Conservation (phyloP, 2,797 vertebrate genomes). For the Lithobates sylvaticus region DNA sequence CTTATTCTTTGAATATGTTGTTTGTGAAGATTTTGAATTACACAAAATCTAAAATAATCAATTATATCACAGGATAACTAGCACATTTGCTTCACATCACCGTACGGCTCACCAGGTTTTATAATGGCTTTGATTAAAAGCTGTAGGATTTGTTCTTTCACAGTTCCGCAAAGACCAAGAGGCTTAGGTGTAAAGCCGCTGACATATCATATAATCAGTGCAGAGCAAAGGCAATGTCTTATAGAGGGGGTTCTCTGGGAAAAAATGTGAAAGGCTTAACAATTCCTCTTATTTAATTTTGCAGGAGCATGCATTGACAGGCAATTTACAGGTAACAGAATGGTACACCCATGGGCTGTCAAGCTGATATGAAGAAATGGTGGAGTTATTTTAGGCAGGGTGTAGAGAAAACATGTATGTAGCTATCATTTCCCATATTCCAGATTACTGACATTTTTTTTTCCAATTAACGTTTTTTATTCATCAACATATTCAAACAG, state of each 20-base stretch:
- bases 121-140: conserved; percentile 21
- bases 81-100: not conserved
- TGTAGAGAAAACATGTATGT: not conserved
- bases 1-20: not conserved
- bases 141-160: conserved; percentile 2
- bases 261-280: conserved; percentile 22
- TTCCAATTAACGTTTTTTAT: too few species aligned
- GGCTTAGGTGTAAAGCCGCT: not conserved
- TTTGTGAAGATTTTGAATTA: not conserved
- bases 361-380: not conserved
- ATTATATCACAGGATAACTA: not conserved
- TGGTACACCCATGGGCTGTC: conserved; percentile 1
- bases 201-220: conserved; percentile 29
- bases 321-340: conserved; percentile 18
- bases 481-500: too few species aligned
- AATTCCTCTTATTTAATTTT: conserved; percentile 16
- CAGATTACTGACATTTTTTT: not conserved
- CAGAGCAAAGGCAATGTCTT: not conserved
- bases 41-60: not conserved
- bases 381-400: not conserved
- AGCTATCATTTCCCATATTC: not conserved
- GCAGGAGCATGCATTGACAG: not conserved
- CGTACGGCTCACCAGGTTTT: not conserved
- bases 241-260: not conserved
- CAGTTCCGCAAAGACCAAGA: conserved; percentile 4